Evolutionary conservation across 1,140 invertebrate genomes (phyloP).

Genomic region (Andrena cerasifolii): DNA sequence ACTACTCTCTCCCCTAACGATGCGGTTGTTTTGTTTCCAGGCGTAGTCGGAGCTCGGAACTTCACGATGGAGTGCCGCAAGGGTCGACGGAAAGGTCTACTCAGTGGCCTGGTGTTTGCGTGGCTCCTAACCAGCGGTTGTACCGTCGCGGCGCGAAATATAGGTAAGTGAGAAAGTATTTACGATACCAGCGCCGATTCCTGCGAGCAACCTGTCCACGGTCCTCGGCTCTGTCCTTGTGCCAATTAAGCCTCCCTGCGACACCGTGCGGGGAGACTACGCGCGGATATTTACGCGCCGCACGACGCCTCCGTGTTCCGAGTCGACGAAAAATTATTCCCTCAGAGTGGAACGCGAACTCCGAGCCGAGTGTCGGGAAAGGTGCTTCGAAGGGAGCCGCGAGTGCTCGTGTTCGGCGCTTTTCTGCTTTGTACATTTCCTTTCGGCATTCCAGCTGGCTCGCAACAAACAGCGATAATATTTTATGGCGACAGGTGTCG

Average conservation of each 20-base stretch:
- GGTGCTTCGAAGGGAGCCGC: not conserved
- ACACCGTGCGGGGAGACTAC: conserved; percentile 29
- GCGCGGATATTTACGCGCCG: conserved; percentile 57
- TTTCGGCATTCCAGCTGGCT: conserved; percentile 14
- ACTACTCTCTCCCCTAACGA: conserved; percentile 50
- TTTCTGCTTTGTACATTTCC: not conserved
- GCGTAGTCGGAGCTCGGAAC: conserved; percentile 80
- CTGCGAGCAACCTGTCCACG: conserved; percentile 24
- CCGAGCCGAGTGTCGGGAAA: not conserved
- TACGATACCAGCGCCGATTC: conserved; percentile 59
- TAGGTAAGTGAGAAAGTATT: conserved; percentile 73
- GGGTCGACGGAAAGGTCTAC: conserved; percentile 79
- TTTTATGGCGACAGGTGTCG: not conserved
- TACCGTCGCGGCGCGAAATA: conserved; percentile 77
- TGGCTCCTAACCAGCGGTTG: conserved; percentile 79
- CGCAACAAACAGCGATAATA: not conserved
- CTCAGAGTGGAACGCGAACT: conserved; percentile 17
- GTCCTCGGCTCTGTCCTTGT: conserved; percentile 30
- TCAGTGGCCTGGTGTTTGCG: conserved; percentile 77
- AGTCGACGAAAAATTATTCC: conserved; percentile 11
- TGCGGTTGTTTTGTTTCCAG: conserved; percentile 68
- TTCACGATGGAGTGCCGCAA: conserved; percentile 81
- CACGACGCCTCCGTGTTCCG: conserved; percentile 16
- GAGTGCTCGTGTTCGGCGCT: not conserved
- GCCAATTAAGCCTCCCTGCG: conserved; percentile 58